Conservation (phyloP, 2,888 invertebrate species). For the Calephelis perditalis region DNA sequence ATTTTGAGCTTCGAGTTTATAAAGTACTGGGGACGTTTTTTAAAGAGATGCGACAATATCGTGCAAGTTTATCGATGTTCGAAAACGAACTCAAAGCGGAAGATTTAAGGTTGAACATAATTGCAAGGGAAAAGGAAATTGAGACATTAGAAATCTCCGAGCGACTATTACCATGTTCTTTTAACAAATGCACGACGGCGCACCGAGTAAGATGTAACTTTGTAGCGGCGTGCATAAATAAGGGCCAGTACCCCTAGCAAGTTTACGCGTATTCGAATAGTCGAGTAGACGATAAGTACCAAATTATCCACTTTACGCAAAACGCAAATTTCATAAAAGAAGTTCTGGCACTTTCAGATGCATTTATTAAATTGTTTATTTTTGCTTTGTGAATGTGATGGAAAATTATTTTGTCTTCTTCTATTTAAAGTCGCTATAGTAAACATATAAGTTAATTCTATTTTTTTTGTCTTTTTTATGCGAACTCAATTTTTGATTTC, state of each 20-base stretch:
- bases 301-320: too few species aligned
- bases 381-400: too few species aligned
- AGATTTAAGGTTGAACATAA: constrained; percentile 39
- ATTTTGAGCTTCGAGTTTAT: constrained; percentile 33
- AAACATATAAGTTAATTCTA: too few species aligned
- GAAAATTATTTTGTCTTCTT: too few species aligned
- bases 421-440: too few species aligned
- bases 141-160: constrained; percentile 75
- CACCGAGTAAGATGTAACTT: constrained; percentile 72
- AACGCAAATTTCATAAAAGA: too few species aligned
- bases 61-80: constrained; percentile 43
- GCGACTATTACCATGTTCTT: constrained; percentile 74
- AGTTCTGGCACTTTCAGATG: too few species aligned
- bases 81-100: constrained; percentile 35
- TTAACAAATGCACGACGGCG: constrained; percentile 72
- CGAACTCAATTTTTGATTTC: too few species aligned
- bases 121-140: constrained; percentile 48
- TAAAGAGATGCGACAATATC: constrained; percentile 36
- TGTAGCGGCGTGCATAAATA: constrained; percentile 70
- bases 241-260: constrained; percentile 34
- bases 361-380: too few species aligned
- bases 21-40: constrained; percentile 40
- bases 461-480: too few species aligned
- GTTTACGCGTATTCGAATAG: background rate
- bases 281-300: too few species aligned